Conservation (phyloP, 2,797 vertebrate species). For the Clarias laeviceps region DNA sequence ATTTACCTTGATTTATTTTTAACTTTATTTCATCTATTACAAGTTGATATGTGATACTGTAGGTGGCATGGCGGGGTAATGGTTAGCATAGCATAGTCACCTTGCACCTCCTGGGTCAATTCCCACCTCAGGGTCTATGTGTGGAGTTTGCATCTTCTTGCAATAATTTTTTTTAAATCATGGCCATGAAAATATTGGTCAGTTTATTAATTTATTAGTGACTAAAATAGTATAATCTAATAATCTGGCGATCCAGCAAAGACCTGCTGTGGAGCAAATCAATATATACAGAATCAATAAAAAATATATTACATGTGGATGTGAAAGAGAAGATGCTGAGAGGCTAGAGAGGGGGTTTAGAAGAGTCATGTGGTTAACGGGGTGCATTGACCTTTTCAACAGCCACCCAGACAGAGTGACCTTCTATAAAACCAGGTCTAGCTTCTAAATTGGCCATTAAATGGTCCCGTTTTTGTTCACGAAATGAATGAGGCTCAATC, state of each 20-base stretch:
- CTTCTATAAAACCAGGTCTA: constrained; percentile 11
- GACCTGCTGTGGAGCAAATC: background rate
- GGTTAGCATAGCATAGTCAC: too few relatives aligned
- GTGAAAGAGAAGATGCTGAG: background rate
- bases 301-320: background rate
- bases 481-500: background rate
- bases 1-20: too few relatives aligned
- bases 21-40: too few relatives aligned
- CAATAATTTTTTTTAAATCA: background rate
- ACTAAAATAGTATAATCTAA: background rate
- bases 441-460: constrained; percentile 9
- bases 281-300: background rate
- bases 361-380: background rate
- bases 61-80: too few relatives aligned
- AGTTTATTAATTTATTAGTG: background rate
- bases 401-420: background rate
- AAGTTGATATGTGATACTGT: too few relatives aligned
- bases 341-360: background rate
- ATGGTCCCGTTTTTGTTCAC: background rate
- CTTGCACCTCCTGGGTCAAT: too few relatives aligned
- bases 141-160: background rate
- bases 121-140: too few relatives aligned
- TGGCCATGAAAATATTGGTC: too few relatives aligned
- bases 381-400: constrained; percentile 7
- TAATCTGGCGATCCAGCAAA: background rate